Evolutionary conservation across 2,888 invertebrate genomes (phyloP).

Genomic region (Odontomyia ornata): DNA sequence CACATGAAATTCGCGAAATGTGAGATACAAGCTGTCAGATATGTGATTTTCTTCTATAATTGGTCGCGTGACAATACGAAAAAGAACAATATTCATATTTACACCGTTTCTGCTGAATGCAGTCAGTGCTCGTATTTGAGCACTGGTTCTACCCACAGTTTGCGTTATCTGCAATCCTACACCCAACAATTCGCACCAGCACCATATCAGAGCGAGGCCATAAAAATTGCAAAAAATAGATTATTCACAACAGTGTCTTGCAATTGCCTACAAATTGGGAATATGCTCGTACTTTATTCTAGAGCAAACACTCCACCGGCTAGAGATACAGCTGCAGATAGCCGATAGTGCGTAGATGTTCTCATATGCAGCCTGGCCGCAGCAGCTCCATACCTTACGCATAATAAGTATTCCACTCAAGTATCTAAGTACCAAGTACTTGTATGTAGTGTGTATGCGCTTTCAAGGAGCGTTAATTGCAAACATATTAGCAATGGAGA

Average conservation of each 20-base stretch:
- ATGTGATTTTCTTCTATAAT: constrained; percentile 7
- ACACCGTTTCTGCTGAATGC: constrained; percentile 11
- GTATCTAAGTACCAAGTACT: constrained; percentile 30
- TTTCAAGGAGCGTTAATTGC: constrained; percentile 43
- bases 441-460: neutral
- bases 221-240: constrained; percentile 17
- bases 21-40: constrained; percentile 2
- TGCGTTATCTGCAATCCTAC: neutral
- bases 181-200: constrained; percentile 14
- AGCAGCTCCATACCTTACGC: neutral
- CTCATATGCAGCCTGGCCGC: neutral
- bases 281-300: constrained; percentile 12
- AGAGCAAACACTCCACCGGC: neutral
- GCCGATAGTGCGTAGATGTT: too few relatives aligned
- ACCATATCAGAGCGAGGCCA: constrained; percentile 25
- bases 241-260: constrained; percentile 34
- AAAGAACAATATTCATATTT: constrained; percentile 21
- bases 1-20: neutral
- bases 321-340: neutral
- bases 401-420: constrained; percentile 16
- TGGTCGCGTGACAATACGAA: constrained; percentile 18
- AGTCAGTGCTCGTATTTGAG: constrained; percentile 14
- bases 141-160: neutral
- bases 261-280: constrained; percentile 43
- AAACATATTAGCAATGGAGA: constrained; percentile 35